Conservation (phyloP, 1,140 invertebrate genomes). For the Penaeus vannamei region DNA sequence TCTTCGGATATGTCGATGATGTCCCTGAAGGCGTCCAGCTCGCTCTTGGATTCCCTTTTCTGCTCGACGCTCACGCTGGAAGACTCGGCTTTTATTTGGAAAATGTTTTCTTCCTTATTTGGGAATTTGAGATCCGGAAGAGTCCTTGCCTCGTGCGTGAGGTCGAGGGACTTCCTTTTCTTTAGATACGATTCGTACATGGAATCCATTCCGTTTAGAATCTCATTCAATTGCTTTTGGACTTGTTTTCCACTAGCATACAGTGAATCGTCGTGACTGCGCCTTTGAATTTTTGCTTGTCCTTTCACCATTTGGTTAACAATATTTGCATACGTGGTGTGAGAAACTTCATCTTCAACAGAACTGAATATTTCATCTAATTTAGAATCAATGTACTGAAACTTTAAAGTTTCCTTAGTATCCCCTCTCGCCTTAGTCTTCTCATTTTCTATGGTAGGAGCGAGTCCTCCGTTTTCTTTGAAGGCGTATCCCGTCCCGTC, state of each 20-base stretch:
- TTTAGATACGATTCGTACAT: constrained; percentile 49
- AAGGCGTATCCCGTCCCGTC: background rate
- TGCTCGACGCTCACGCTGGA: background rate
- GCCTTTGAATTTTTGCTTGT: no score
- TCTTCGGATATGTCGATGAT: constrained; percentile 57
- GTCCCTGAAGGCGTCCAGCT: constrained; percentile 29
- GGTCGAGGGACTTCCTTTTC: background rate
- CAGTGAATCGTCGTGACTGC: no score
- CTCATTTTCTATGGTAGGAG: constrained; percentile 17
- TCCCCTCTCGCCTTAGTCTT: background rate
- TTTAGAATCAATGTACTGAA: constrained; percentile 34
- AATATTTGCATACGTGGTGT: background rate
- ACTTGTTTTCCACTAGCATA: no score
- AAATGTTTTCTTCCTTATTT: background rate
- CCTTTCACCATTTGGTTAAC: background rate
- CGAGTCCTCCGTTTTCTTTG: constrained; percentile 29
- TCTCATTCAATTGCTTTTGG: constrained; percentile 22
- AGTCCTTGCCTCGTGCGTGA: background rate
- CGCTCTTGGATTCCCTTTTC: background rate
- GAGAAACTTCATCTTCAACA: constrained; percentile 19
- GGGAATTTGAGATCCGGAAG: background rate
- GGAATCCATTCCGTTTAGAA: constrained; percentile 33
- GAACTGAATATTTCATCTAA: constrained; percentile 50
- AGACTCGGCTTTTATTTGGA: background rate
- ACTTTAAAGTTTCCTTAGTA: constrained; percentile 6